These are phyloP conservation scores for Zaprionus lineosus DNA, from an alignment of 2,888 invertebrate genomes.

Conservation along the genomic window DNA sequence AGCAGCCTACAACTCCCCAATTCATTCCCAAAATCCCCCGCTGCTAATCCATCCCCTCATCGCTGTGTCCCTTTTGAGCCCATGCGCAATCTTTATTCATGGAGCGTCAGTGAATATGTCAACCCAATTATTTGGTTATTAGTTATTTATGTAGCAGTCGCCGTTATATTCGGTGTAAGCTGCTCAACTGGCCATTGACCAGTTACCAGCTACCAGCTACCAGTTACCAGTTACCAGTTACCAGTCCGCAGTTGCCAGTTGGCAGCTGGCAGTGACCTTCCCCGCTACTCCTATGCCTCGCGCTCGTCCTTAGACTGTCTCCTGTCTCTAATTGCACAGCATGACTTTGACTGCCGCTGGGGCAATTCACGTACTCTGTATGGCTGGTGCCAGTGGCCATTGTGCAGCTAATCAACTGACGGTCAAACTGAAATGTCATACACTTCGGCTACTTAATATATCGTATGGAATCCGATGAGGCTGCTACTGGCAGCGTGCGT, in stretches of 20 bases:
- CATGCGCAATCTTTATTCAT: slow-evolving; percentile 48
- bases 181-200: slow-evolving; percentile 46
- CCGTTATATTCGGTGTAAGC: slow-evolving; percentile 53
- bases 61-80: not conserved
- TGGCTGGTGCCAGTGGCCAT: slow-evolving; percentile 15
- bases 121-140: slow-evolving; percentile 64
- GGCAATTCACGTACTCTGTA: slow-evolving; percentile 19
- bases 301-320: slow-evolving; percentile 1
- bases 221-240: not conserved
- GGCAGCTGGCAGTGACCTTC: no score
- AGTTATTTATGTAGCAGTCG: slow-evolving; percentile 59
- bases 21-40: no score
- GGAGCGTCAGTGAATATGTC: slow-evolving; percentile 45
- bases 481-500: not conserved
- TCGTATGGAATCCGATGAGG: no score
- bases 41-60: not conserved
- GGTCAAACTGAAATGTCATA: slow-evolving; percentile 42
- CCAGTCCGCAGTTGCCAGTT: not conserved
- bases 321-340: slow-evolving; percentile 48
- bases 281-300: not conserved
- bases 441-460: slow-evolving; percentile 35
- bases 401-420: slow-evolving; percentile 60
- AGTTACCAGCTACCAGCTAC: not conserved
- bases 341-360: slow-evolving; percentile 32
- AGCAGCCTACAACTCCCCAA: not conserved